Conservation (phyloP, 1,140 invertebrate species). For the Branchinecta lynchi region DNA sequence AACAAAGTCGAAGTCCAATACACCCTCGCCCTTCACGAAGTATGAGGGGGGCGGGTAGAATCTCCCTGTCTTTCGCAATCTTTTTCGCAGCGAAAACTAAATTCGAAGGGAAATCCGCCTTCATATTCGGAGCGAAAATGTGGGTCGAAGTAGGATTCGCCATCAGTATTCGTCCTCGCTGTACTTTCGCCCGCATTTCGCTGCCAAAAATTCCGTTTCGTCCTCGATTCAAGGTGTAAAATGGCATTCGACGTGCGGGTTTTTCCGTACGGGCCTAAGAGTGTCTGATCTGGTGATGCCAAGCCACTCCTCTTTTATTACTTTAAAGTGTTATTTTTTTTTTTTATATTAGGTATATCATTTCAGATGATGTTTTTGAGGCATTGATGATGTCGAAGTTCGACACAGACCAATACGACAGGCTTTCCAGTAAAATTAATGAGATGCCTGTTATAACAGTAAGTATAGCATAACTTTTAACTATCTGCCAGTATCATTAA, state of each 20-base stretch:
- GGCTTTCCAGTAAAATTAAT: conserved; percentile 33
- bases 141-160: too few relatives aligned
- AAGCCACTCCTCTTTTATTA: conserved; percentile 10
- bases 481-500: conserved; percentile 38
- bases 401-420: conserved; percentile 38
- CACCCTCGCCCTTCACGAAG: too few relatives aligned
- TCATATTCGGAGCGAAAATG: too few relatives aligned
- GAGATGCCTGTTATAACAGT: conserved; percentile 43
- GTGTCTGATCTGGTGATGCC: not conserved
- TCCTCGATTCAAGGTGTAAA: too few relatives aligned
- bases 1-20: too few relatives aligned
- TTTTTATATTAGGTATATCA: conserved; percentile 20
- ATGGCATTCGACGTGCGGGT: too few relatives aligned
- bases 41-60: not conserved
- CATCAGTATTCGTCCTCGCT: too few relatives aligned
- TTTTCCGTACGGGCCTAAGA: not conserved
- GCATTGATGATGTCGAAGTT: conserved; percentile 43
- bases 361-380: conserved; percentile 49
- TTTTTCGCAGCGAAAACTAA: not conserved
- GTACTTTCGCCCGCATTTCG: too few relatives aligned
- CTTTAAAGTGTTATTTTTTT: conserved; percentile 3
- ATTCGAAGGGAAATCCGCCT: too few relatives aligned
- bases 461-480: conserved; percentile 46
- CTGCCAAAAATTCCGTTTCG: too few relatives aligned
- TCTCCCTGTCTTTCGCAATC: not conserved